These are phyloP conservation scores for Sminthurides aquaticus DNA, from an alignment of 2,888 invertebrate species.

Conservation along the genomic window DNA sequence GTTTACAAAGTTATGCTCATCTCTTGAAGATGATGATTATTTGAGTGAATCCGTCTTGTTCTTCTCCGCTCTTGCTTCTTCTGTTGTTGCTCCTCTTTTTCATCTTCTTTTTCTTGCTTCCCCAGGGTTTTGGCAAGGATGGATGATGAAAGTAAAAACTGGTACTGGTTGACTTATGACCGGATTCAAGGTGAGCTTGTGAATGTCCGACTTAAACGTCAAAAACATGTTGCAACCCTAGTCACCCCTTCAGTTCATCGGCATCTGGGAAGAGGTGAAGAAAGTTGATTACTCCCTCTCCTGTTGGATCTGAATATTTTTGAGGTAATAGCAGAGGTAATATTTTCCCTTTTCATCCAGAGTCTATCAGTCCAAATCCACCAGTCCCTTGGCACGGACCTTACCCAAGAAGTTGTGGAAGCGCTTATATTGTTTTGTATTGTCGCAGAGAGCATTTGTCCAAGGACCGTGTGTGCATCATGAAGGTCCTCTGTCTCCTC, in stretches of 20 bases:
- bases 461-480: constrained; percentile 6
- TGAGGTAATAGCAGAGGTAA: neutral
- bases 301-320: neutral
- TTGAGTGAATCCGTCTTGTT: neutral
- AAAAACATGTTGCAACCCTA: constrained; percentile 19
- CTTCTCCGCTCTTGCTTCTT: no score
- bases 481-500: constrained; percentile 19
- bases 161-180: constrained; percentile 21
- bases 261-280: neutral
- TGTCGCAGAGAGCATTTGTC: neutral
- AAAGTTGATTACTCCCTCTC: neutral
- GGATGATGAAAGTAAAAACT: constrained; percentile 18
- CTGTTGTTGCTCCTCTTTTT: neutral
- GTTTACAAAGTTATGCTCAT: neutral
- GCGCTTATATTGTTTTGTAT: neutral
- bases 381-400: neutral
- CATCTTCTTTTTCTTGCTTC: neutral
- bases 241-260: constrained; percentile 21
- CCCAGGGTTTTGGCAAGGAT: neutral
- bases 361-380: neutral
- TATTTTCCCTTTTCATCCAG: neutral
- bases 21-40: neutral
- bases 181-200: constrained; percentile 25
- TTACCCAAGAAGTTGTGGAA: neutral
- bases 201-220: constrained; percentile 18